phyloP scores from a whole-genome alignment of 2,888 invertebrate species.

The Conops quadrifasciatus region DNA sequence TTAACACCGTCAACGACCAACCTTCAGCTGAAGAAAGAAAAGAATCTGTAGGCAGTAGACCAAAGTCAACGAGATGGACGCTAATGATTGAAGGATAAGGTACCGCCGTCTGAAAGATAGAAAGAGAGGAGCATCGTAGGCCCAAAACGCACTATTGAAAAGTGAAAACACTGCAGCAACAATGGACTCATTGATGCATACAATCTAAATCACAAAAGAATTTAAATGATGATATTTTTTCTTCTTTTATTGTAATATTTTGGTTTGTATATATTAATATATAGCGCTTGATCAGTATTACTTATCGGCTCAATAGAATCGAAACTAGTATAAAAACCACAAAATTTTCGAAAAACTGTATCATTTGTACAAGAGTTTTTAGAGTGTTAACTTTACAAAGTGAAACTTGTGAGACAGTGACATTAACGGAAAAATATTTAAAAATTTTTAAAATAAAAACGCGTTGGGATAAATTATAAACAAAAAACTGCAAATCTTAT shows the following conservation, averaged over 20 bases:
- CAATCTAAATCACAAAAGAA: constrained; percentile 1
- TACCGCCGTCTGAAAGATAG: background rate
- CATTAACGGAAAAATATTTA: background rate
- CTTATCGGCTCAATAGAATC: constrained; percentile 15
- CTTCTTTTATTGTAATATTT: background rate
- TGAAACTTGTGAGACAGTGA: background rate
- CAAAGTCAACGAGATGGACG: too few species aligned
- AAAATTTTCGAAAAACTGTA: constrained; percentile 51
- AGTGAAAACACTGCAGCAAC: background rate
- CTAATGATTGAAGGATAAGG: background rate
- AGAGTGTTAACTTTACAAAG: constrained; percentile 37
- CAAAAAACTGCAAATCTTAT: too few species aligned
- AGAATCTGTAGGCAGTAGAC: too few species aligned
- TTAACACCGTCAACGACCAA: too few species aligned
- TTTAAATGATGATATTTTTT: constrained; percentile 6
- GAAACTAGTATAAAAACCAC: constrained; percentile 53
- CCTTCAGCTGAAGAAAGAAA: too few species aligned
- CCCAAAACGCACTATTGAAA: background rate
- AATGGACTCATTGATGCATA: background rate
- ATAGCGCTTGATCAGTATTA: background rate
- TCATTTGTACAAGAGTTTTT: constrained; percentile 47
- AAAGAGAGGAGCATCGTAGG: background rate
- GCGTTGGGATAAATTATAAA: too few species aligned
- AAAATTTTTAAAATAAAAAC: background rate
- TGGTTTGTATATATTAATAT: too few species aligned